These are phyloP conservation scores for Calonectris borealis DNA, from an alignment of 2,113 vertebrate species.

Conservation along the genomic window DNA sequence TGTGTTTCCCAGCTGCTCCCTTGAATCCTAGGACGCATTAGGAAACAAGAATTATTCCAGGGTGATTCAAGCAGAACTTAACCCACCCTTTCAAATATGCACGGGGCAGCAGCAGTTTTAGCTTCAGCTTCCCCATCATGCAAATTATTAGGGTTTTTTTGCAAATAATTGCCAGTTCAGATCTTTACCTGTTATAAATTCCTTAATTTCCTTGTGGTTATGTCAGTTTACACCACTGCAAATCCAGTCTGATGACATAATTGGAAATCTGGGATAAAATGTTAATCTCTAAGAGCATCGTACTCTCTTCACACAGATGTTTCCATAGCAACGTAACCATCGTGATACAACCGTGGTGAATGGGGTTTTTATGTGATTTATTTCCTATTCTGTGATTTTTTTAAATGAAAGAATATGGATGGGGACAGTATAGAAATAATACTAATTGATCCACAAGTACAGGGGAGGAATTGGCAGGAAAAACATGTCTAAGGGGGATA, in stretches of 20 bases:
- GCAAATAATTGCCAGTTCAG: background rate
- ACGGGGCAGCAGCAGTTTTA: background rate
- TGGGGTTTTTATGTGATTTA: background rate
- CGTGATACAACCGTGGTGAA: background rate
- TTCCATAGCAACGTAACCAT: slow-evolving; percentile 55
- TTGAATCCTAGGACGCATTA: background rate
- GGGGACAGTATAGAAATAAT: background rate
- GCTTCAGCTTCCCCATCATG: background rate
- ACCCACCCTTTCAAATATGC: background rate
- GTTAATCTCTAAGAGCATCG: background rate
- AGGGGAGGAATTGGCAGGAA: background rate
- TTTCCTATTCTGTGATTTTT: background rate
- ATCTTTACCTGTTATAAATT: background rate
- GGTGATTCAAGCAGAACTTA: background rate
- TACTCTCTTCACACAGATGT: slow-evolving; percentile 9
- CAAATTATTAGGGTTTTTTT: background rate
- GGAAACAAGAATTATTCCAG: background rate
- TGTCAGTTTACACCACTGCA: background rate
- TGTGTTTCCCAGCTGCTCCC: background rate
- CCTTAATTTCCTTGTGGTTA: background rate
- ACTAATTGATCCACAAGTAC: slow-evolving; percentile 8
- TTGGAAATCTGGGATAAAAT: slow-evolving; percentile 25
- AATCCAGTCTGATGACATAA: slow-evolving; percentile 14
- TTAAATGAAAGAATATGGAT: background rate
- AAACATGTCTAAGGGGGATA: background rate